Conservation (phyloP, 2,797 vertebrate genomes). For the Pseudomugil tenellus region DNA sequence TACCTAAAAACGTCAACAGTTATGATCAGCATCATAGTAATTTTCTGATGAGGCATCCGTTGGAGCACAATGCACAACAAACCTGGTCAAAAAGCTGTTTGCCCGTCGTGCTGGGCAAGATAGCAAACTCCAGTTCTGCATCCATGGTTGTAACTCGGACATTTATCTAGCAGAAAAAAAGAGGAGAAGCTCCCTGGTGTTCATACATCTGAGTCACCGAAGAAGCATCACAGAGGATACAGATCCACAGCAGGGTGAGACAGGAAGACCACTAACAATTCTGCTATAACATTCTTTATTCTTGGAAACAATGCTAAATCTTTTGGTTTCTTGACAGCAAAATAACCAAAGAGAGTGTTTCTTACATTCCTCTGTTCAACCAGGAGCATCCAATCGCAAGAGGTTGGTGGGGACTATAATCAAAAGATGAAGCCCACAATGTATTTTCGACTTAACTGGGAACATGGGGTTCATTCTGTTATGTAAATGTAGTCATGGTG, state of each 20-base stretch:
- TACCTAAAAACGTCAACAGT: no score
- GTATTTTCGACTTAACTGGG: slow-evolving; percentile 64
- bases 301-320: slow-evolving; percentile 40
- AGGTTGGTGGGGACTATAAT: slow-evolving; percentile 78
- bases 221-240: slow-evolving; percentile 34
- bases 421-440: slow-evolving; percentile 74
- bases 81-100: slow-evolving; percentile 99
- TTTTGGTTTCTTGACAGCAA: slow-evolving; percentile 61
- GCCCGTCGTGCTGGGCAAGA: slow-evolving; percentile 97
- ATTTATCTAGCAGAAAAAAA: slow-evolving; percentile 88
- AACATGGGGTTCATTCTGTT: slow-evolving; percentile 54
- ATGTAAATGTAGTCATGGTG: slow-evolving; percentile 26
- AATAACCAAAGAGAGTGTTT: slow-evolving; percentile 70
- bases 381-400: slow-evolving; percentile 81
- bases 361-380: slow-evolving; percentile 83
- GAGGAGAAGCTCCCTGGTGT: slow-evolving; percentile 11
- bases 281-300: slow-evolving; percentile 39
- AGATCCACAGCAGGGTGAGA: slow-evolving; percentile 38
- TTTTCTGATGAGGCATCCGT: no score
- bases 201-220: slow-evolving; percentile 34
- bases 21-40: no score
- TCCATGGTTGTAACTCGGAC: slow-evolving; percentile 98
- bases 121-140: slow-evolving; percentile 98
- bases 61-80: slow-evolving; percentile 14
- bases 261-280: slow-evolving; percentile 21